Evolutionary conservation across 2,888 invertebrate genomes (phyloP), one percentile per base, ranked within the genome.

Genomic region (Drosophila picticornis): DNA sequence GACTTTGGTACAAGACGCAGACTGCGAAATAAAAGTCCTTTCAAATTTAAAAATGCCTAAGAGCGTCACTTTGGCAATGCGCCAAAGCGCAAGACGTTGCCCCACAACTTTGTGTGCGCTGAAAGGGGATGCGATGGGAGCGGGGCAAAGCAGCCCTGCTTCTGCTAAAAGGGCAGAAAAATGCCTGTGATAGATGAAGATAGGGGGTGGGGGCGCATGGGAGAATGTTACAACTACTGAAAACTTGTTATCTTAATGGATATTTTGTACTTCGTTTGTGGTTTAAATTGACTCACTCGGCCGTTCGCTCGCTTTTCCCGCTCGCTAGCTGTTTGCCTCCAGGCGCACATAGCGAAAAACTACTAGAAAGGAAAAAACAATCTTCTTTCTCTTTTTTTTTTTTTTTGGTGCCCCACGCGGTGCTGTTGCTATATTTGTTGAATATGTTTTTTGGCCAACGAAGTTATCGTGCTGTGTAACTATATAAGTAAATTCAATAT

Each of bases 251-350:
- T 85, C 85, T 85, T 85, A 85, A 85, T 85, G 87, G 85, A 87
- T 87, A 87, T 85, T 85, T 86, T 85, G 87, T 87, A 87, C 83
- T 84, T 85, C 87, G 85, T 87, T 85, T 87, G 85, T 84, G 87
- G 85, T 72, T 80, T 70, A 87, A 84, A 87, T 87, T 87, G 85
- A 85, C 85, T 87, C 83, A 80, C 84, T 83, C 80, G 75, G 75
- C 80, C 80, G 66, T 68, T 65, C 36, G 60, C 67, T 60, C 19
- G 57, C 40, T 56, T 46, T 46, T 25, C 25, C 46, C 50, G 48
- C 60, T 58, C 43, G 50, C 55, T 60, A 53, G 57, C 32, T 63
- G 63, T 46, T 75, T 71, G 73, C 81, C 81, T 62, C 40, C 58
- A 64, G 69, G 62, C 70, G 56, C 52, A 75, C 64, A 72, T 70